phyloP scores from a whole-genome alignment of 2,797 vertebrate species.

The Falco concolor region DNA sequence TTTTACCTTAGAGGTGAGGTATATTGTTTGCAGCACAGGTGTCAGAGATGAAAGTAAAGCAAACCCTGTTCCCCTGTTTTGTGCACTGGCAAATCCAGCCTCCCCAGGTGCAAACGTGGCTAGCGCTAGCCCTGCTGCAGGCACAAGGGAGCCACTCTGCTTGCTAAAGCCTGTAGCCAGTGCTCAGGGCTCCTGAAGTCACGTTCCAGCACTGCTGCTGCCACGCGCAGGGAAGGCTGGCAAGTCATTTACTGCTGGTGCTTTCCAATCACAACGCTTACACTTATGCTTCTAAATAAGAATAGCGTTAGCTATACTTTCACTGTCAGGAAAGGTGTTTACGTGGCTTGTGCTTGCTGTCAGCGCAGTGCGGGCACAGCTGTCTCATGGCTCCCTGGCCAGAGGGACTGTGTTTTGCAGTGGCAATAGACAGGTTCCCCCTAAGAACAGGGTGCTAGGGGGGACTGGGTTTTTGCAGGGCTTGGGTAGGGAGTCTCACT shows the following conservation, averaged over 20 bases:
- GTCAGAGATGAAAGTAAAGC: neutral
- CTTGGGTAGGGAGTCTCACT: neutral
- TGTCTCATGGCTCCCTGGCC: neutral
- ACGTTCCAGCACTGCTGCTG: accelerated
- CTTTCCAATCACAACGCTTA: neutral
- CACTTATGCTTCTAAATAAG: neutral
- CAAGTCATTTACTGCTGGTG: neutral
- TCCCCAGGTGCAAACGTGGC: accelerated
- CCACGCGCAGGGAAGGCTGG: neutral
- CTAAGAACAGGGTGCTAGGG: neutral
- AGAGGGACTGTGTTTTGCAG: neutral
- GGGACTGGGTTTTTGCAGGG: neutral
- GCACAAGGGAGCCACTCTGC: too few relatives aligned
- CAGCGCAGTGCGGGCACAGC: neutral
- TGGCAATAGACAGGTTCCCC: neutral
- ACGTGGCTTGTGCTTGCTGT: neutral
- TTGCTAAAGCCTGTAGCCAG: neutral
- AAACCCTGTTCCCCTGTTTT: neutral
- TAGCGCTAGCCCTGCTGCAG: neutral
- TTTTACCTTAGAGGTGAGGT: neutral
- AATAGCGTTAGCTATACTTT: neutral
- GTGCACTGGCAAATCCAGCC: neutral
- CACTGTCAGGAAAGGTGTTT: neutral
- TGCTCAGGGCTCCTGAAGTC: neutral
- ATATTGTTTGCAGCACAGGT: neutral